Evolutionary conservation across 2,888 invertebrate genomes (phyloP).

Genomic region (Unio delphinus): DNA sequence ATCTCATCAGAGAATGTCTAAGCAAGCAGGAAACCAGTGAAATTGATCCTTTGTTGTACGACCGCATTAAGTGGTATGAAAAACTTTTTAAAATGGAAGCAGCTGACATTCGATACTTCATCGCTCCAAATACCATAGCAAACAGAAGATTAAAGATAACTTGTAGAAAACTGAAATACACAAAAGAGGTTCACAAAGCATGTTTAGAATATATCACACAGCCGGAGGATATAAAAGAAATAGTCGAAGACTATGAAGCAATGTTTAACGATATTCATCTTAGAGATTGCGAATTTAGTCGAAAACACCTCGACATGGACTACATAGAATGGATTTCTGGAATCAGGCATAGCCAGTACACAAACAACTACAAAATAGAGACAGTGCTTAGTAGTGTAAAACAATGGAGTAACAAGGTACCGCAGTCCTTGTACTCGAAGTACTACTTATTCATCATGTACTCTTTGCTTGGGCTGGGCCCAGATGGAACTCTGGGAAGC

Average conservation of each 20-base stretch:
- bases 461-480: conserved; percentile 34
- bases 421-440: conserved; percentile 18
- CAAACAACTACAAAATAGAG: conserved; percentile 14
- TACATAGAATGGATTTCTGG: conserved; percentile 35
- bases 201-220: conserved; percentile 15
- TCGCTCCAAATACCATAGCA: conserved; percentile 10
- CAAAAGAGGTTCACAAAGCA: conserved; percentile 5
- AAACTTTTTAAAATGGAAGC: conserved; percentile 17
- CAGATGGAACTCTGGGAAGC: conserved; percentile 12
- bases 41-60: conserved; percentile 10
- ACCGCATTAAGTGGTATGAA: conserved; percentile 19
- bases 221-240: conserved; percentile 16
- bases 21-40: conserved; percentile 15
- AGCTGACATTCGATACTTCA: conserved; percentile 4
- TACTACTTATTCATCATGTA: conserved; percentile 32
- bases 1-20: conserved; percentile 28
- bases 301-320: conserved; percentile 22
- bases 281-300: conserved; percentile 5
- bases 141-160: conserved; percentile 24
- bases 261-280: conserved; percentile 14
- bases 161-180: conserved; percentile 22
- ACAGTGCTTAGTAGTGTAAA: conserved; percentile 20
- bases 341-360: conserved; percentile 17
- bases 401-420: conserved; percentile 19
- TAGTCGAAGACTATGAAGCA: conserved; percentile 22